phyloP scores from a whole-genome alignment of 2,113 vertebrate genomes.

The Vireo altiloquus region DNA sequence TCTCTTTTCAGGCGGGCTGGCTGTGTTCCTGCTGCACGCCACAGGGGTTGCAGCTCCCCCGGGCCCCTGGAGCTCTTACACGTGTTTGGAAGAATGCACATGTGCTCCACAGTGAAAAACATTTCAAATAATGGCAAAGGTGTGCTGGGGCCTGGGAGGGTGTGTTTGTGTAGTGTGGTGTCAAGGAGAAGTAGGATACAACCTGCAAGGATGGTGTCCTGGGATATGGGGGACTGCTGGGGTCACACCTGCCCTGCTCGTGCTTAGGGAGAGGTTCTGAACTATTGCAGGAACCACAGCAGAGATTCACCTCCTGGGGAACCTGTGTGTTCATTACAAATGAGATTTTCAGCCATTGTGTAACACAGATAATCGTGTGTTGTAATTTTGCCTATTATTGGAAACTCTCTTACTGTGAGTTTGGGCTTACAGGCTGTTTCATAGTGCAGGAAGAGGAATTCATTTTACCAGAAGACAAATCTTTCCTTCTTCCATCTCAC shows the following conservation, averaged over 20 bases:
- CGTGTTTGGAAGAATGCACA: background rate
- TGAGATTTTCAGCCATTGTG: background rate
- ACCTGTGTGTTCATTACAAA: background rate
- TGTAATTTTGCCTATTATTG: background rate
- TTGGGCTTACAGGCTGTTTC: background rate
- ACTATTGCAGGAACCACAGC: background rate
- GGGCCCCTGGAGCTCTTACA: background rate
- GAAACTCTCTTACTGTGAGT: background rate
- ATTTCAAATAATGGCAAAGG: background rate
- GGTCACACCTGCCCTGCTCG: background rate
- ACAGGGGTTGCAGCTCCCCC: background rate
- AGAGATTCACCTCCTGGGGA: background rate
- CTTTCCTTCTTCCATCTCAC: background rate
- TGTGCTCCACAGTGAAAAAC: background rate
- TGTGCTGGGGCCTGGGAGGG: background rate
- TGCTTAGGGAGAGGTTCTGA: background rate
- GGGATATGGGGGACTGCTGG: accelerated
- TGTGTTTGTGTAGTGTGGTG: background rate
- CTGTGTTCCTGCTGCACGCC: background rate
- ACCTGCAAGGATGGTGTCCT: background rate
- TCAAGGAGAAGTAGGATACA: background rate
- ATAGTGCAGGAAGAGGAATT: background rate
- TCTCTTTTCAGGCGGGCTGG: background rate
- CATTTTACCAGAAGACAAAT: background rate
- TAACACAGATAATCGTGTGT: background rate